Percentiles rank a stretch among this genome's conserved stretches.
Evolutionary conservation across 2,888 invertebrate species (phyloP).

Genomic region (Nymphalis c-album): DNA sequence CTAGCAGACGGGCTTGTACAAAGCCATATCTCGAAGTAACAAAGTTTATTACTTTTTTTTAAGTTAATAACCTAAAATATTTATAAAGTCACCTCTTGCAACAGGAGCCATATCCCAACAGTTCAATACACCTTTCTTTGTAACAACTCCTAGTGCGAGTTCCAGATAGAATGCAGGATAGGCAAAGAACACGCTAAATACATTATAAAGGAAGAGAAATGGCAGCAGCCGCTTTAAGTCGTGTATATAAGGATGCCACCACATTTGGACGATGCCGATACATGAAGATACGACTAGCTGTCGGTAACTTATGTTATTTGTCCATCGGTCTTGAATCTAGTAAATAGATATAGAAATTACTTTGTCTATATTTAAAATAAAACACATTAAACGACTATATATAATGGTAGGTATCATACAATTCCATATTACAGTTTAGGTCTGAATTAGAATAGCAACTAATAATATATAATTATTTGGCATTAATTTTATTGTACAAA

Average conservation of each 20-base stretch:
- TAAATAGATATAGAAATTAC: background rate
- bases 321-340: conserved; percentile 70
- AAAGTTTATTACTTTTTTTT: too few species aligned
- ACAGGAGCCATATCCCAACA: conserved; percentile 74
- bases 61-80: background rate
- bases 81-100: conserved; percentile 58
- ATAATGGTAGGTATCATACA: too few species aligned
- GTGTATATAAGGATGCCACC: conserved; percentile 73
- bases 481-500: too few species aligned
- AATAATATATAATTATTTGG: too few species aligned
- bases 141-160: conserved; percentile 66
- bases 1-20: too few species aligned
- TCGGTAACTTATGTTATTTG: conserved; percentile 70
- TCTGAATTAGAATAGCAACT: too few species aligned
- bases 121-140: conserved; percentile 67
- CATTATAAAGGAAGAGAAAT: conserved; percentile 68
- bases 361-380: background rate
- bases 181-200: conserved; percentile 66
- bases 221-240: conserved; percentile 61
- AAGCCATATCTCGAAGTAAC: too few species aligned
- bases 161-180: conserved; percentile 73
- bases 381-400: too few species aligned
- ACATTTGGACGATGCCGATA: conserved; percentile 67
- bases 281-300: conserved; percentile 69
- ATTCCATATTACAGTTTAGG: too few species aligned